Percentiles rank a stretch among this genome's conserved stretches.
Conservation (phyloP, 92 coral and sea anemone species). For the Zoanthus solanderi region DNA sequence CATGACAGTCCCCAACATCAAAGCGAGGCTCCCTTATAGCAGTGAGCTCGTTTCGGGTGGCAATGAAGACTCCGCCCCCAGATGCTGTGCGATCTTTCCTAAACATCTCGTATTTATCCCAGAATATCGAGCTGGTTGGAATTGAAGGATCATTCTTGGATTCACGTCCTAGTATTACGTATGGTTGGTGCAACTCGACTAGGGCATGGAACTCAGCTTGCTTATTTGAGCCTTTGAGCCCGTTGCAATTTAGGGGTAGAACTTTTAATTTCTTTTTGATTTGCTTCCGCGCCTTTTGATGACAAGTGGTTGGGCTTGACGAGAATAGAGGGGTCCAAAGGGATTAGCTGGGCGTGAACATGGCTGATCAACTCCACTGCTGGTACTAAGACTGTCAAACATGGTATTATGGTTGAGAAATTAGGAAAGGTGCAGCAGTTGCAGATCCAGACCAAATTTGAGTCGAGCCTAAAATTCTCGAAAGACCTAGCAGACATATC, state of each 20-base stretch:
- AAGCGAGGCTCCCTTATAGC: slow-evolving; percentile 4
- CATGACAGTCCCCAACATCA: background rate
- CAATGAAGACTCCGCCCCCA: slow-evolving; percentile 43
- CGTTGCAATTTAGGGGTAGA: background rate
- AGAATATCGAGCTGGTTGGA: slow-evolving; percentile 25
- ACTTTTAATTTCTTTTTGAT: background rate
- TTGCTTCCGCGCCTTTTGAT: background rate
- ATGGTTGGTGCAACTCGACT: background rate
- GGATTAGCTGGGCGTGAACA: background rate
- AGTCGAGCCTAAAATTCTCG: background rate
- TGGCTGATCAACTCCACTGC: too few species aligned
- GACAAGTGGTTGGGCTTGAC: background rate
- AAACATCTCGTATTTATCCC: slow-evolving; percentile 8
- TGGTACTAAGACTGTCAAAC: too few species aligned
- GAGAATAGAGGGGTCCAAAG: background rate
- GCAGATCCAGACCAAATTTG: slow-evolving; percentile 3
- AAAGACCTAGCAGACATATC: background rate
- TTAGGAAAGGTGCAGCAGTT: slow-evolving; percentile 7
- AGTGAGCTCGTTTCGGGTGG: slow-evolving; percentile 25
- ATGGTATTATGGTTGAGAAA: background rate
- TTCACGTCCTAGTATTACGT: background rate
- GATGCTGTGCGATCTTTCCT: slow-evolving; percentile 22
- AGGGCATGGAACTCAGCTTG: slow-evolving; percentile 4
- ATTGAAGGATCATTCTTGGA: background rate
- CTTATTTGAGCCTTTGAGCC: background rate